These are phyloP conservation scores for Ostrea edulis DNA, from an alignment of 1,140 invertebrate species.

Conservation along the genomic window DNA sequence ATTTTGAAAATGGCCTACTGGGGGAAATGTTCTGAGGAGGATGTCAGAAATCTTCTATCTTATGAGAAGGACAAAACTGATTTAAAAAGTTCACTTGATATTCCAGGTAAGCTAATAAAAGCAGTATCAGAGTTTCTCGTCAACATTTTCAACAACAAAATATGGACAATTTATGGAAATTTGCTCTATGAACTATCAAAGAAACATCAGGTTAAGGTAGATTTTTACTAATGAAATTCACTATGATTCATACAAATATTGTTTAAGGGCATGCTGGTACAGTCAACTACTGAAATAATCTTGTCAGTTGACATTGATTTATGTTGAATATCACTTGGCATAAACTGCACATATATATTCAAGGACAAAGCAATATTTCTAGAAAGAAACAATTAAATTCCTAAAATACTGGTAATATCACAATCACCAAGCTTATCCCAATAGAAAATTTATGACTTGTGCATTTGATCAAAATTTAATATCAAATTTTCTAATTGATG, in stretches of 20 bases:
- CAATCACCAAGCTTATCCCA: too few species aligned
- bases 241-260: slow-evolving; percentile 6
- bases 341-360: neutral
- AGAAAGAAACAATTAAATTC: too few species aligned
- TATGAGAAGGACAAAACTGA: too few species aligned
- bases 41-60: too few species aligned
- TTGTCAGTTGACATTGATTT: neutral
- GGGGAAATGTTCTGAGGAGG: too few species aligned
- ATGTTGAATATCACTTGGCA: neutral
- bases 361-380: neutral
- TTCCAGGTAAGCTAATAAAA: neutral
- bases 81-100: too few species aligned
- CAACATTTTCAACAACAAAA: neutral
- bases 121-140: neutral
- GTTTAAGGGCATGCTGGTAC: neutral
- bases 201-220: neutral
- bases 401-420: too few species aligned
- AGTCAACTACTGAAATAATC: neutral
- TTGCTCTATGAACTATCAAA: neutral
- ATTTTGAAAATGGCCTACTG: too few species aligned
- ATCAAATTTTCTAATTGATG: too few species aligned
- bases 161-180: slow-evolving; percentile 26
- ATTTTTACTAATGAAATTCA: neutral
- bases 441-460: too few species aligned
- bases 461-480: too few species aligned